Evolutionary conservation across 1,140 invertebrate genomes (phyloP).

Genomic region (Macrosteles quadrilineatus): DNA sequence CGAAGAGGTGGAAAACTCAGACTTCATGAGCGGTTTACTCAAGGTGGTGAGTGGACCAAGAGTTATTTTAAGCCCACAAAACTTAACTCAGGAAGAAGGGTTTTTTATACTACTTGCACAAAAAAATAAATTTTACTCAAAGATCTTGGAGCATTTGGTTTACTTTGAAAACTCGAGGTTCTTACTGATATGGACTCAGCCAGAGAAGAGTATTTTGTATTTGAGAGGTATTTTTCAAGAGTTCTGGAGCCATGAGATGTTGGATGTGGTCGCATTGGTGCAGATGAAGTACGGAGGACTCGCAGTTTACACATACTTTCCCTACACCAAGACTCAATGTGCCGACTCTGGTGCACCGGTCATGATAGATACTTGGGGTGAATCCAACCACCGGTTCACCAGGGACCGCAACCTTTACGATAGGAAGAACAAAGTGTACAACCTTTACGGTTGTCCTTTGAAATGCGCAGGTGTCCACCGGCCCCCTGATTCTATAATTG

Average conservation of each 20-base stretch:
- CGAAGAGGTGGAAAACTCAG: slow-evolving; percentile 27
- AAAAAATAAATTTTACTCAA: slow-evolving; percentile 32
- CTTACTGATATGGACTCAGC: slow-evolving; percentile 29
- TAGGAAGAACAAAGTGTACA: slow-evolving; percentile 37
- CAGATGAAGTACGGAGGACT: slow-evolving; percentile 37
- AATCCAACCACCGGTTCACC: slow-evolving; percentile 26
- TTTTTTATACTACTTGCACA: slow-evolving; percentile 26
- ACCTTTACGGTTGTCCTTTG: slow-evolving; percentile 39
- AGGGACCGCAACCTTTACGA: slow-evolving; percentile 35
- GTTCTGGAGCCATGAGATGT: slow-evolving; percentile 41
- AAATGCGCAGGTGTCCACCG: slow-evolving; percentile 38
- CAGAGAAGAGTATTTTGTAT: slow-evolving; percentile 16
- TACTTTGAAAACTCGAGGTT: slow-evolving; percentile 24
- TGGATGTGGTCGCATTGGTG: slow-evolving; percentile 41
- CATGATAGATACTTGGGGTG: slow-evolving; percentile 40
- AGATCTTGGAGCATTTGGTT: slow-evolving; percentile 28
- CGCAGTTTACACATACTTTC: slow-evolving; percentile 41
- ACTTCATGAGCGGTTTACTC: slow-evolving; percentile 10
- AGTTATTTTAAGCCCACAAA: slow-evolving; percentile 24
- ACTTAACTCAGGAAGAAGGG: slow-evolving; percentile 28
- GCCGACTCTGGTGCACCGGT: slow-evolving; percentile 39
- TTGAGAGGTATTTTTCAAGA: slow-evolving; percentile 36
- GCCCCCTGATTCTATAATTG: slow-evolving; percentile 39
- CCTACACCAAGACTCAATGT: slow-evolving; percentile 39
- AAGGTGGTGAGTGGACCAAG: not conserved